These are phyloP conservation scores for Quadriops clusia DNA, from an alignment of 2,888 invertebrate genomes.

Conservation along the genomic window DNA sequence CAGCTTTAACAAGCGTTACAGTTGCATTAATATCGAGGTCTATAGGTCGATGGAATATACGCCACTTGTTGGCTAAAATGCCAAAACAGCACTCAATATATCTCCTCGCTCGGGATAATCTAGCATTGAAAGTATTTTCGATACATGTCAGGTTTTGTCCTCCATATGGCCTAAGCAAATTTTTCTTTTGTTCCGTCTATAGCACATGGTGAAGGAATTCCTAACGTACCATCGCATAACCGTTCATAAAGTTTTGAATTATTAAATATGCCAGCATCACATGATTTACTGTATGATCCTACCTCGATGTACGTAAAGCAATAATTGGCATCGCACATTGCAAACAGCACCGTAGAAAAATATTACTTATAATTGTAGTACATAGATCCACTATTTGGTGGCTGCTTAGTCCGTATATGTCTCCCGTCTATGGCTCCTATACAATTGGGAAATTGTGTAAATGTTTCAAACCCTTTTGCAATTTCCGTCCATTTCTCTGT, in stretches of 20 bases:
- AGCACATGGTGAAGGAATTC: conserved; percentile 19
- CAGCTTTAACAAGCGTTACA: conserved; percentile 8
- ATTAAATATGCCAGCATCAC: conserved; percentile 22
- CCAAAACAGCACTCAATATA: conserved; percentile 25
- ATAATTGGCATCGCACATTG: conserved; percentile 22
- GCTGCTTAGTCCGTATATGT: conserved; percentile 20
- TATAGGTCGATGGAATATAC: conserved; percentile 21
- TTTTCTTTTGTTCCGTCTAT: conserved; percentile 12
- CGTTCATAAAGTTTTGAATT: conserved; percentile 18
- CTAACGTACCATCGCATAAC: conserved; percentile 18
- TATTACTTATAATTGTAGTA: conserved; percentile 22
- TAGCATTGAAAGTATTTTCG: conserved; percentile 23
- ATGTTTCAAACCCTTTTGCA: conserved; percentile 18
- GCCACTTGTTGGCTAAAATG: conserved; percentile 26
- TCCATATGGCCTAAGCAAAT: conserved; percentile 20
- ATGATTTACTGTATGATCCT: conserved; percentile 21
- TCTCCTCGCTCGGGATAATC: conserved; percentile 21
- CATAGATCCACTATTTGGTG: conserved; percentile 21
- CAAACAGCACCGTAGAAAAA: conserved; percentile 23
- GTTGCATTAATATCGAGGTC: conserved; percentile 10
- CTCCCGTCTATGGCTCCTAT: conserved; percentile 21
- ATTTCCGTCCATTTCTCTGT: conserved; percentile 19
- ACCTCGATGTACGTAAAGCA: conserved; percentile 22
- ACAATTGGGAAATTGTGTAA: conserved; percentile 23
- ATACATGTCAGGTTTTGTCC: conserved; percentile 17